phyloP scores from a whole-genome alignment of 1,140 invertebrate species.

The Armadillidium nasatum region DNA sequence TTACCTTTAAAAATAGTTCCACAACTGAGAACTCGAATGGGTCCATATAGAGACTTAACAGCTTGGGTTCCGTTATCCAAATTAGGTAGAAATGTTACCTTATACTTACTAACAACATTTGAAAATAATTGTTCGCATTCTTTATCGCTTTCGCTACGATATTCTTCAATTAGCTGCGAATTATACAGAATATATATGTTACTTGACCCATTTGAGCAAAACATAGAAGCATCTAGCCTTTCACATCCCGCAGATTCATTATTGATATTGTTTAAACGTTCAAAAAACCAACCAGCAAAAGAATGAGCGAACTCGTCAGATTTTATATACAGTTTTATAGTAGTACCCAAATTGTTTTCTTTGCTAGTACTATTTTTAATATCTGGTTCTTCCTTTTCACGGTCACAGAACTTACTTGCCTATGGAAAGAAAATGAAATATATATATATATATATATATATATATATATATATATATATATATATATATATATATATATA shows the following conservation, averaged over 20 bases:
- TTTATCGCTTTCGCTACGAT: background rate
- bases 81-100: background rate
- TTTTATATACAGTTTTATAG: background rate
- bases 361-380: background rate
- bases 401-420: background rate
- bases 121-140: background rate
- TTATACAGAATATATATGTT: background rate
- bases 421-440: background rate
- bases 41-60: conserved; percentile 18
- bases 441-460: background rate
- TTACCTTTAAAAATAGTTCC: conserved; percentile 31
- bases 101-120: background rate
- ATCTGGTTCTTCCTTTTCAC: background rate
- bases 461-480: background rate
- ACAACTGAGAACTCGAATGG: conserved; percentile 30
- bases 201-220: background rate
- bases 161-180: background rate
- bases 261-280: background rate
- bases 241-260: background rate
- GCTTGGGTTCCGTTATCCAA: background rate
- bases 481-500: no score
- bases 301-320: background rate
- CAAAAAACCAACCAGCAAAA: background rate
- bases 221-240: background rate
- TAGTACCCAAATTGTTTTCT: background rate